phyloP scores from a whole-genome alignment of 2,888 invertebrate species.

The Crepidodera aurea region DNA sequence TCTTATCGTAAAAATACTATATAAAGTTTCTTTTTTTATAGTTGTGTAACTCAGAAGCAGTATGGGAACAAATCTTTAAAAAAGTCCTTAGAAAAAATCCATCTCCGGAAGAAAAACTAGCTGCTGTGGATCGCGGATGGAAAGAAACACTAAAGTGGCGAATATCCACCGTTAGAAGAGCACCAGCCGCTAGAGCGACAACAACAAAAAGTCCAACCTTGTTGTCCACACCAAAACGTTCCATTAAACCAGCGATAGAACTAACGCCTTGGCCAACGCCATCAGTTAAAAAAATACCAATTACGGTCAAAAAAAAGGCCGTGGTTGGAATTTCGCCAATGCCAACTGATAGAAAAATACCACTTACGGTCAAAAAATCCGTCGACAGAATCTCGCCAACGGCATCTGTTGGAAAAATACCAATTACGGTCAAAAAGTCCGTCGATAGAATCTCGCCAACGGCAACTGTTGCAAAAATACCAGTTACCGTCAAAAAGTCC shows the following conservation, averaged over 20 bases:
- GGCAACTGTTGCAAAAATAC: no score
- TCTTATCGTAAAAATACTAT: no score
- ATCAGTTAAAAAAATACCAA: no score
- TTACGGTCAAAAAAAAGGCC: no score
- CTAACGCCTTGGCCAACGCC: no score
- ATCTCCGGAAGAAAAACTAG: conserved; percentile 40
- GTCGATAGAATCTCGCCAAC: no score
- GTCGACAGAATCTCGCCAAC: no score
- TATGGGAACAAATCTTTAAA: conserved; percentile 41
- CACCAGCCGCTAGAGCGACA: conserved; percentile 12
- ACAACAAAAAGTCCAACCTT: background rate
- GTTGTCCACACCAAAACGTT: background rate
- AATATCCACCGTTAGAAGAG: conserved; percentile 36
- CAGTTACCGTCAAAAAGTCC: no score
- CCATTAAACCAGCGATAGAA: background rate
- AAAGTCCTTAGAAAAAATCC: conserved; percentile 39
- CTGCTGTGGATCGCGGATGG: conserved; percentile 41
- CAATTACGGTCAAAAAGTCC: no score
- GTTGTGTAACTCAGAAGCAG: conserved; percentile 42
- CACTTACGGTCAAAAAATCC: no score
- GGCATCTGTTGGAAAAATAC: no score
- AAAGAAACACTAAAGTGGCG: conserved; percentile 39
- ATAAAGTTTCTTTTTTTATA: conserved; percentile 19
- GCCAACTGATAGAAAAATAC: conserved; percentile 13
- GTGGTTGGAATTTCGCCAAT: conserved; percentile 10